Evolutionary conservation across 2,797 vertebrate species (phyloP).

Genomic region (Lagocephalus sceleratus): DNA sequence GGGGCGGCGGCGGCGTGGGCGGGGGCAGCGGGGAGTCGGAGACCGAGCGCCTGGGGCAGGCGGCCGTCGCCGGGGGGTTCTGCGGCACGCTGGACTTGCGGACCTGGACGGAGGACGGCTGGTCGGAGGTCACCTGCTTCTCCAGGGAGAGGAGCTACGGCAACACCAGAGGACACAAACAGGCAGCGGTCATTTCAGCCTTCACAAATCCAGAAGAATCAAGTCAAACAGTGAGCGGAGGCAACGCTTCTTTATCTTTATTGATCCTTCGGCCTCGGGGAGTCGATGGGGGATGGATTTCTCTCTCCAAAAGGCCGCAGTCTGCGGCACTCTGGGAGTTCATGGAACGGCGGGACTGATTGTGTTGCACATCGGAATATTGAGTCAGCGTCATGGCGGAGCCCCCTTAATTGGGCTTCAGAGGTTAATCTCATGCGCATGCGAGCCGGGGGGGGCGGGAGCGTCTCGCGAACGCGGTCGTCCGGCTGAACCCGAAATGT

Average conservation of each 20-base stretch:
- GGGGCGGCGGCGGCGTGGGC: slow-evolving; percentile 37
- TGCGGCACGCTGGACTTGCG: slow-evolving; percentile 80
- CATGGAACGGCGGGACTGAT: not conserved
- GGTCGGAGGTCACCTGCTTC: slow-evolving; percentile 80
- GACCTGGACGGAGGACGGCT: slow-evolving; percentile 86
- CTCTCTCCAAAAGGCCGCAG: slow-evolving; percentile 3
- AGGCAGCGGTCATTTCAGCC: too few relatives aligned
- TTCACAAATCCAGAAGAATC: too few relatives aligned
- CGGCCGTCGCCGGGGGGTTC: slow-evolving; percentile 29
- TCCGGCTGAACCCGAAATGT: too few relatives aligned
- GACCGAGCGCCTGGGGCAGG: slow-evolving; percentile 35
- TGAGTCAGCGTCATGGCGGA: not conserved
- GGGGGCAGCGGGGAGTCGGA: slow-evolving; percentile 53
- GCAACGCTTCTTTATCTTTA: too few relatives aligned
- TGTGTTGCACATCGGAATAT: slow-evolving; percentile 3
- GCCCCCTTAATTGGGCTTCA: too few relatives aligned
- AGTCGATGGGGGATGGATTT: slow-evolving; percentile 19
- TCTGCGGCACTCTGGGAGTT: not conserved
- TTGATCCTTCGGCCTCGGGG: slow-evolving; percentile 5
- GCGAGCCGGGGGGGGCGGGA: too few relatives aligned
- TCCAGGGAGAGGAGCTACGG: slow-evolving; percentile 86
- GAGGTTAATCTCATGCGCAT: too few relatives aligned
- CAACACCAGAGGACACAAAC: not conserved
- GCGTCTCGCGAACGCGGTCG: too few relatives aligned
- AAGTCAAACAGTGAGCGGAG: too few relatives aligned